Evolutionary conservation across 2,888 invertebrate species (phyloP).

Genomic region (Pseudoips prasinana): DNA sequence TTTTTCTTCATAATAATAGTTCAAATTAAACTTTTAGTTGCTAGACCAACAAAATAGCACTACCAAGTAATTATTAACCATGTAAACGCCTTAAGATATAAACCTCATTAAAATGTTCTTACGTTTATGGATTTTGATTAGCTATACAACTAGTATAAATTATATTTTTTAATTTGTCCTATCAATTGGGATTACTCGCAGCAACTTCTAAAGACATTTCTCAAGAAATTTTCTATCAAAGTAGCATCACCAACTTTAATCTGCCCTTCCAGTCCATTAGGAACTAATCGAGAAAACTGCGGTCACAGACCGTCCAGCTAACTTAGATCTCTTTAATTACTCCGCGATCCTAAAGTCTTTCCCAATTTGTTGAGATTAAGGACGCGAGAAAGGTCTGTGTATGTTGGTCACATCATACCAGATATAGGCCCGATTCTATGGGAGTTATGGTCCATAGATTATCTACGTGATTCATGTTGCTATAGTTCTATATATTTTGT

Average conservation of each 20-base stretch:
- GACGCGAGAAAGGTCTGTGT: slow-evolving; percentile 25
- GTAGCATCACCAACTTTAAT: slow-evolving; percentile 50
- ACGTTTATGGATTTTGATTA: too few relatives aligned
- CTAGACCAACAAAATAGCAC: too few relatives aligned
- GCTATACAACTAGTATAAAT: too few relatives aligned
- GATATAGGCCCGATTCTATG: slow-evolving; percentile 38
- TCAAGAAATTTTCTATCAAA: slow-evolving; percentile 27
- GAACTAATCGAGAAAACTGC: slow-evolving; percentile 58
- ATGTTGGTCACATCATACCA: slow-evolving; percentile 24
- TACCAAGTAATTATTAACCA: too few relatives aligned
- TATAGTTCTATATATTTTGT: too few relatives aligned
- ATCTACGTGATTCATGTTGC: slow-evolving; percentile 35
- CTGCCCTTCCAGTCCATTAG: slow-evolving; percentile 60
- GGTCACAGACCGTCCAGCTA: slow-evolving; percentile 37
- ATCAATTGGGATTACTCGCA: too few relatives aligned
- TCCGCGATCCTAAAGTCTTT: slow-evolving; percentile 12
- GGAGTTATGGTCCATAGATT: slow-evolving; percentile 35
- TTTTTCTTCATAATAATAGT: too few relatives aligned
- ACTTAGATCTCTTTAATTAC: slow-evolving; percentile 45
- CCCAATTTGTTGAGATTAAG: slow-evolving; percentile 26
- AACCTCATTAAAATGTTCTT: too few relatives aligned
- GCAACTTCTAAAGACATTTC: too few relatives aligned
- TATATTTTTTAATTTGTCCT: too few relatives aligned
- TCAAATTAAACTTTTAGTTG: too few relatives aligned
- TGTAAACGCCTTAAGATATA: too few relatives aligned